Evolutionary conservation across 2,888 invertebrate species (phyloP).

Genomic region (Lycophotia porphyrea): DNA sequence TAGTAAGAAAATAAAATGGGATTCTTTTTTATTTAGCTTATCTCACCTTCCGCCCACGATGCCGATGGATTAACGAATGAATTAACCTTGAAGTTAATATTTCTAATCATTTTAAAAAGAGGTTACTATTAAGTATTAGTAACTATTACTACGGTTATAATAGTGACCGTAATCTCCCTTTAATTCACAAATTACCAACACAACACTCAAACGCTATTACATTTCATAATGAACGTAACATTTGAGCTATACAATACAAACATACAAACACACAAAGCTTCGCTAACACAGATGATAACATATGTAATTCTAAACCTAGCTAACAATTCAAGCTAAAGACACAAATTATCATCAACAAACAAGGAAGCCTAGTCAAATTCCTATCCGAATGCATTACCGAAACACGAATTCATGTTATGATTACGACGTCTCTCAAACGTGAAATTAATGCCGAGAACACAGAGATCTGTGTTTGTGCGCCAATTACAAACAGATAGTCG

Average conservation of each 20-base stretch:
- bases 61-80: not conserved
- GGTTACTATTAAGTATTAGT: not conserved
- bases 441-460: constrained; percentile 74
- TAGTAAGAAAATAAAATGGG: no score
- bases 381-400: constrained; percentile 58
- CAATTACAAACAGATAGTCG: constrained; percentile 73
- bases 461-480: constrained; percentile 72
- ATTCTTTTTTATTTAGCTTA: no score
- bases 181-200: not conserved
- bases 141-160: not conserved
- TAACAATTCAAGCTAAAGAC: constrained; percentile 33
- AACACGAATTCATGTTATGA: constrained; percentile 71
- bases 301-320: constrained; percentile 10
- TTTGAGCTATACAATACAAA: not conserved
- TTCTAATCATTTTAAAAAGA: not conserved
- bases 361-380: constrained; percentile 49
- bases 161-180: not conserved
- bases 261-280: not conserved
- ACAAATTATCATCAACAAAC: constrained; percentile 47
- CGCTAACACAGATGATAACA: constrained; percentile 3
- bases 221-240: not conserved
- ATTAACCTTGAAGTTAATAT: not conserved
- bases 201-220: not conserved
- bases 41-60: not conserved
- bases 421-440: constrained; percentile 71